These are phyloP conservation scores for Dreissena polymorpha DNA, from an alignment of 1,140 invertebrate species.

Conservation along the genomic window DNA sequence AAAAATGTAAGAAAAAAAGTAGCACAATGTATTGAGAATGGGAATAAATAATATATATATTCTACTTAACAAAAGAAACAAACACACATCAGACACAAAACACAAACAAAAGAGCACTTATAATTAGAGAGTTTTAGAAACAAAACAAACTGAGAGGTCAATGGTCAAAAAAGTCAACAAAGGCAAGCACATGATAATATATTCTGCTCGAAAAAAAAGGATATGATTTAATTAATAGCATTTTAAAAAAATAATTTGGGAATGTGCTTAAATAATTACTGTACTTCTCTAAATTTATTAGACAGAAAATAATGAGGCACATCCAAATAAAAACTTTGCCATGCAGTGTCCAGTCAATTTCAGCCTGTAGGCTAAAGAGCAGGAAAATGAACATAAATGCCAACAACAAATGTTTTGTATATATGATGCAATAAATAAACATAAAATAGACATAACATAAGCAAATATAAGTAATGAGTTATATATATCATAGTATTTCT, in stretches of 20 bases:
- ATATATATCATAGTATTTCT: neutral
- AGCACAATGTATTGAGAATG: too few species aligned
- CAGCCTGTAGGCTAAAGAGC: neutral
- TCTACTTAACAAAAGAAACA: conserved; percentile 9
- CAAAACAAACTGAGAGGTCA: conserved; percentile 1
- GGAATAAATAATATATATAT: too few species aligned
- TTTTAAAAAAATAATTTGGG: neutral
- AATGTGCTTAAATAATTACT: neutral
- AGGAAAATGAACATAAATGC: neutral
- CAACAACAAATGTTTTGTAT: neutral
- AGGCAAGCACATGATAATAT: neutral
- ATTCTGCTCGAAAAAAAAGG: neutral
- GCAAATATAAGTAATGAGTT: neutral
- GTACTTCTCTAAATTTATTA: neutral
- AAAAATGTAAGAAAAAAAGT: too few species aligned
- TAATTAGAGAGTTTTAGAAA: neutral
- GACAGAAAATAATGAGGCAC: neutral
- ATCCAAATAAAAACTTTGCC: neutral
- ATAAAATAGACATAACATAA: neutral
- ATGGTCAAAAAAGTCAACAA: neutral
- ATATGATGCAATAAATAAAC: conserved; percentile 12
- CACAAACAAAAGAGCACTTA: conserved; percentile 14
- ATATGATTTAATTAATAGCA: too few species aligned
- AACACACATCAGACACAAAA: conserved; percentile 32
- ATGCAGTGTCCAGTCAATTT: neutral